These are phyloP conservation scores for Cylas formicarius DNA, from an alignment of 1,140 invertebrate species.

Conservation along the genomic window DNA sequence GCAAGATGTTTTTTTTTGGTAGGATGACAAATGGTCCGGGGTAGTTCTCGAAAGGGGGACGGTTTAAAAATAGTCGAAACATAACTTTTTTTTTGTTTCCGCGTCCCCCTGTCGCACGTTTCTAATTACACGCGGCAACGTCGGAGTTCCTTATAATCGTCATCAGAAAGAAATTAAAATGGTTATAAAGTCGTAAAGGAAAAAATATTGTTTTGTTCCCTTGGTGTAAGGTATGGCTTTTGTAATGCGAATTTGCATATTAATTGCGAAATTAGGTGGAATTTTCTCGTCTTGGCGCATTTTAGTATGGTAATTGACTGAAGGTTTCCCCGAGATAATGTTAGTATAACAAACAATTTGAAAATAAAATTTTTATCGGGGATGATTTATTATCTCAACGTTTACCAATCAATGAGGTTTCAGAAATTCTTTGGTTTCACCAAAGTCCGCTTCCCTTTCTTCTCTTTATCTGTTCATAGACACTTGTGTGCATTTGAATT, in stretches of 20 bases:
- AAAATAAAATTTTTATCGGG: no score
- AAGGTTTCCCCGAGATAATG: no score
- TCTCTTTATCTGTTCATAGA: no score
- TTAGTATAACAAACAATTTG: no score
- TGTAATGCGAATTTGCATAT: constrained; percentile 29
- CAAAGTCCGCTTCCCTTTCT: no score
- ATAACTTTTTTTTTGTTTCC: constrained; percentile 15
- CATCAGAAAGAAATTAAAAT: constrained; percentile 32
- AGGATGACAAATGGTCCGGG: constrained; percentile 29
- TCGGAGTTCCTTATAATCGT: constrained; percentile 29
- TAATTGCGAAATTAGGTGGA: constrained; percentile 29
- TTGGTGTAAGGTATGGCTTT: constrained; percentile 28
- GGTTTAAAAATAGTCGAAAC: constrained; percentile 29
- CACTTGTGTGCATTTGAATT: no score
- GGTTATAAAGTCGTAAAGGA: constrained; percentile 30
- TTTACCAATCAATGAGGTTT: no score
- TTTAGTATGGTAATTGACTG: constrained; percentile 30
- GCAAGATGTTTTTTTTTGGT: constrained; percentile 26
- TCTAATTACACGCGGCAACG: constrained; percentile 29
- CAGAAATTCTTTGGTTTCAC: no score
- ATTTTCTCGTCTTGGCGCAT: constrained; percentile 24
- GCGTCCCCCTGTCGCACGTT: constrained; percentile 15
- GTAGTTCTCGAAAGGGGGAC: constrained; percentile 22
- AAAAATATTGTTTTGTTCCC: constrained; percentile 29
- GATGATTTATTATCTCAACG: no score